phyloP scores from a whole-genome alignment of 2,888 invertebrate genomes.

The Apocheima hispidaria region DNA sequence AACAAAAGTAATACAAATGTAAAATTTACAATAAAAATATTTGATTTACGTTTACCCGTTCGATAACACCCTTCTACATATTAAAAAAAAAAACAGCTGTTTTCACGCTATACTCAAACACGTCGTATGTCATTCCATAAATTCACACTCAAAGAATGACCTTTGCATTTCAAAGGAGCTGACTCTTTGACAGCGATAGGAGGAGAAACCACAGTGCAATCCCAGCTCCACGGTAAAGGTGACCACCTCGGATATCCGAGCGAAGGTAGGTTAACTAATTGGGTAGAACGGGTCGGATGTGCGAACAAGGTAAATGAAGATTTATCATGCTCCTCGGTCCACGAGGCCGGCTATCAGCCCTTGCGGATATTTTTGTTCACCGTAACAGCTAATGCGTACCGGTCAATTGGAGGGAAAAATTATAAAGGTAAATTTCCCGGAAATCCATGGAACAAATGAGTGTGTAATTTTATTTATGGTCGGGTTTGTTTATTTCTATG shows the following conservation, averaged over 20 bases:
- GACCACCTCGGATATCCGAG: slow-evolving; percentile 77
- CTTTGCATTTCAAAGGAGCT: slow-evolving; percentile 36
- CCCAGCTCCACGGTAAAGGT: slow-evolving; percentile 62
- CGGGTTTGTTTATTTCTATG: slow-evolving; percentile 28
- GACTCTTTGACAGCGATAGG: slow-evolving; percentile 32
- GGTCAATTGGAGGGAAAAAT: slow-evolving; percentile 47
- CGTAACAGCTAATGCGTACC: slow-evolving; percentile 39
- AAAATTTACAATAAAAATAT: too few species aligned
- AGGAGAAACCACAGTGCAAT: slow-evolving; percentile 51
- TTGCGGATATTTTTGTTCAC: slow-evolving; percentile 49
- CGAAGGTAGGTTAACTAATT: slow-evolving; percentile 73
- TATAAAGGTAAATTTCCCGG: slow-evolving; percentile 35
- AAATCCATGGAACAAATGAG: slow-evolving; percentile 32
- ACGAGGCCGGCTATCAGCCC: slow-evolving; percentile 54
- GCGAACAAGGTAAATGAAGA: slow-evolving; percentile 83
- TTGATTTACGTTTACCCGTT: too few species aligned
- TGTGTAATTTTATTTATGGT: slow-evolving; percentile 29
- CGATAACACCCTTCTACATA: too few species aligned
- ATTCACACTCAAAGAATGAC: slow-evolving; percentile 29
- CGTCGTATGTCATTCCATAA: slow-evolving; percentile 20
- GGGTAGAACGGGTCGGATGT: slow-evolving; percentile 79
- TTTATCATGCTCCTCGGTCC: slow-evolving; percentile 76
- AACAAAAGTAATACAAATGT: too few species aligned
- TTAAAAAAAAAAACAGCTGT: too few species aligned
- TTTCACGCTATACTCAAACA: neutral